Evolutionary conservation across 2,888 invertebrate genomes (phyloP).

Genomic region (Diachrysia chrysitis): DNA sequence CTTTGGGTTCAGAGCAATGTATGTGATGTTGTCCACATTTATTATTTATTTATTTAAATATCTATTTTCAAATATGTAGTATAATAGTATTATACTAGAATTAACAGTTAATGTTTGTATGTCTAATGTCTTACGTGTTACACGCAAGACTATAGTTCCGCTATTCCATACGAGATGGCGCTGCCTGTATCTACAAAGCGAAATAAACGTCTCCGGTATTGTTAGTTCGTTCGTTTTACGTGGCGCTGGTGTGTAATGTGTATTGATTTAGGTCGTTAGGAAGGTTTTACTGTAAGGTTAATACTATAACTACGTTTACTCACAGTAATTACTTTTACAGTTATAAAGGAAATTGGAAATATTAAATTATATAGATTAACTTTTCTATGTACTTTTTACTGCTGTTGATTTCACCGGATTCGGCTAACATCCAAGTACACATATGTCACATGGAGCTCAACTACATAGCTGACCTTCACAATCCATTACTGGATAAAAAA

Average conservation of each 20-base stretch:
- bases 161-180: constrained; percentile 56
- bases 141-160: constrained; percentile 16
- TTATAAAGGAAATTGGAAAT: not conserved
- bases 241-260: constrained; percentile 6
- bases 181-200: constrained; percentile 24
- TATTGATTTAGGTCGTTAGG: constrained; percentile 41
- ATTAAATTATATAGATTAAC: not conserved
- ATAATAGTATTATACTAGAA: not conserved
- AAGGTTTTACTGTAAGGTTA: not conserved
- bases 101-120: not conserved
- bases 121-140: not conserved
- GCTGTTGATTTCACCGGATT: not conserved
- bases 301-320: not conserved
- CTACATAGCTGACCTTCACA: no score
- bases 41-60: not conserved
- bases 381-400: not conserved
- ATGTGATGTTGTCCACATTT: no score
- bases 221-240: not conserved
- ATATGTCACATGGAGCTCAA: no score
- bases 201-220: not conserved
- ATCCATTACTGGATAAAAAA: no score
- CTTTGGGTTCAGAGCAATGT: no score
- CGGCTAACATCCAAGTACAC: no score
- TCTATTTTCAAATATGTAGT: not conserved
- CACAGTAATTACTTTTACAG: not conserved